Conservation (phyloP, 2,888 invertebrate genomes). For the Hesperia comma region DNA sequence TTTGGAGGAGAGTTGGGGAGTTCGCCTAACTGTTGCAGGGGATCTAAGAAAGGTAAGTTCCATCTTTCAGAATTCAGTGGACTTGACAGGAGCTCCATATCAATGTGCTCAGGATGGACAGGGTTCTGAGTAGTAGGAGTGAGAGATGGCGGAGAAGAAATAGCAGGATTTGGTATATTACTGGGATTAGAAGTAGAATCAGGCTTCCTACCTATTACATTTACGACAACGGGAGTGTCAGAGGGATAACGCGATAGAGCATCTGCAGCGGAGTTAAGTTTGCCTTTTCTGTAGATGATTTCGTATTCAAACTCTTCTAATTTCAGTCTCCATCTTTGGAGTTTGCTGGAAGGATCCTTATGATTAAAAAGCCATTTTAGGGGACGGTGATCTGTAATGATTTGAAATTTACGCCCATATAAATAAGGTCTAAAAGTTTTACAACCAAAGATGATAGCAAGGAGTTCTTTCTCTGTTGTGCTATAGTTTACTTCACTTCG, state of each 20-base stretch:
- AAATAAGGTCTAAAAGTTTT: conserved; percentile 37
- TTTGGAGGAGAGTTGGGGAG: conserved; percentile 11
- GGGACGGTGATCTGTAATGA: conserved; percentile 43
- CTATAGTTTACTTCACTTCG: conserved; percentile 25
- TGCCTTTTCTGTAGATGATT: too few species aligned
- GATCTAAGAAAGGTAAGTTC: conserved; percentile 15
- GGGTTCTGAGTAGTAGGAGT: neutral
- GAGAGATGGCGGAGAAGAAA: neutral
- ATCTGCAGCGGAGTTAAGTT: too few species aligned
- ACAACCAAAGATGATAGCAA: conserved; percentile 34
- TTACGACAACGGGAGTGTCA: neutral
- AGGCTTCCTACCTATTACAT: neutral
- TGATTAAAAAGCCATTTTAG: conserved; percentile 42
- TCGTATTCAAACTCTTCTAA: too few species aligned
- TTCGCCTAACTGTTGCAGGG: conserved; percentile 8
- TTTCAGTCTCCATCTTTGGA: conserved; percentile 41
- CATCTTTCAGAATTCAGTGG: neutral
- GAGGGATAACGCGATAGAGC: neutral
- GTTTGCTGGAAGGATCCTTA: conserved; percentile 39
- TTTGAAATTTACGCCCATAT: conserved; percentile 39
- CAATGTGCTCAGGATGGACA: neutral
- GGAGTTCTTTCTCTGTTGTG: conserved; percentile 36
- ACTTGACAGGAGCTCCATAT: neutral
- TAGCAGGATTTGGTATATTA: neutral
- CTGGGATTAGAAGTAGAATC: neutral